Conservation (phyloP, 2,888 invertebrate species). For the Prosopocoilus inquinatus region DNA sequence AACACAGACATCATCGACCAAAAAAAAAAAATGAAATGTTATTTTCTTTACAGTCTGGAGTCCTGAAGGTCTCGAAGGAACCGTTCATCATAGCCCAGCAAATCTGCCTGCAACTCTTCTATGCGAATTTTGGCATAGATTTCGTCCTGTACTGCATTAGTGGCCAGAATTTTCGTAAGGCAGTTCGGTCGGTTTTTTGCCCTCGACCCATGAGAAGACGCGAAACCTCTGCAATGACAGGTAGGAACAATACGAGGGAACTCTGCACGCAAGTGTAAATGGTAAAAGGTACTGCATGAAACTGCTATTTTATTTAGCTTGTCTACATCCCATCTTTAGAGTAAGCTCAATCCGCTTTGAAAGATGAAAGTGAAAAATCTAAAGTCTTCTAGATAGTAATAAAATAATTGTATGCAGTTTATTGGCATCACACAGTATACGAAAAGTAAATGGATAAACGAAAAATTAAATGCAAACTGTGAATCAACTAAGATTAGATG, state of each 20-base stretch:
- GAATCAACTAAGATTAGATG: too few species aligned
- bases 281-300: too few species aligned
- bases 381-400: too few species aligned
- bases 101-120: constrained; percentile 66
- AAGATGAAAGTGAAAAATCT: too few species aligned
- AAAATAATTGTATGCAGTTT: too few species aligned
- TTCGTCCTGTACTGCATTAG: constrained; percentile 79
- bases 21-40: not conserved
- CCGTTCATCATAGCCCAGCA: constrained; percentile 55
- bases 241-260: not conserved
- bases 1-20: not conserved
- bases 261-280: too few species aligned
- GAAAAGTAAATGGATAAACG: too few species aligned
- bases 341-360: too few species aligned
- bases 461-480: too few species aligned
- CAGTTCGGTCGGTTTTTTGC: constrained; percentile 31
- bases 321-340: too few species aligned
- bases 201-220: constrained; percentile 10
- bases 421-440: too few species aligned
- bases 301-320: too few species aligned
- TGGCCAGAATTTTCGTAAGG: constrained; percentile 75
- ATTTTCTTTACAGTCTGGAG: constrained; percentile 42
- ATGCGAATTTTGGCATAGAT: constrained; percentile 82
- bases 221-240: constrained; percentile 15
- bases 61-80: constrained; percentile 51